Evolutionary conservation across 2,888 invertebrate species (phyloP).

Genomic region (Drosophila barbarae): DNA sequence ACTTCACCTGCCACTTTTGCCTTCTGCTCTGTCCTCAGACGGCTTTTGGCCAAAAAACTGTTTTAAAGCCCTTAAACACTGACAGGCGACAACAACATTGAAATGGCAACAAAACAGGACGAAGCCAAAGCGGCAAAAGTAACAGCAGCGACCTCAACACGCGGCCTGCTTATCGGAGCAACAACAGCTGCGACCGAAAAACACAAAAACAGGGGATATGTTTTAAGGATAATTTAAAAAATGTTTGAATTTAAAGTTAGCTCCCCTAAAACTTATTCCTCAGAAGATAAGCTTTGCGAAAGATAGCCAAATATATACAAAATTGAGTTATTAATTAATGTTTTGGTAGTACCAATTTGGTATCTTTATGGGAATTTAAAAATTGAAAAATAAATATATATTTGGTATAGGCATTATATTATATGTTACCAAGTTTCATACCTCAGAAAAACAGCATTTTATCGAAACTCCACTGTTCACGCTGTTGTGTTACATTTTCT

Average conservation of each 20-base stretch:
- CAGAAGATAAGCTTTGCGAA: too few relatives aligned
- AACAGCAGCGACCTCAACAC: conserved; percentile 53
- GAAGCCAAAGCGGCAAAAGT: conserved; percentile 14
- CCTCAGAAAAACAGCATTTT: too few relatives aligned
- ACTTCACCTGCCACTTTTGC: conserved; percentile 55
- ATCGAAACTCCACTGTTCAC: background rate
- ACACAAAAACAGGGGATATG: conserved; percentile 15
- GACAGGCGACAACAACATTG: conserved; percentile 47
- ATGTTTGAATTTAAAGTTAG: too few relatives aligned
- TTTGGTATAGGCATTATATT: background rate
- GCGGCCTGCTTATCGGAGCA: conserved; percentile 61
- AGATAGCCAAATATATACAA: too few relatives aligned
- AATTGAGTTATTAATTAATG: too few relatives aligned
- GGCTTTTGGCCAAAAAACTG: conserved; percentile 38
- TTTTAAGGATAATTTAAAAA: too few relatives aligned
- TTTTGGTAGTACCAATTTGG: too few relatives aligned
- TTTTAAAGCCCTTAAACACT: conserved; percentile 41
- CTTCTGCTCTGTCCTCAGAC: conserved; percentile 45
- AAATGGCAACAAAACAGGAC: conserved; percentile 24
- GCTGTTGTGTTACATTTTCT: conserved; percentile 44
- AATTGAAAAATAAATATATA: too few relatives aligned
- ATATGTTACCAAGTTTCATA: too few relatives aligned
- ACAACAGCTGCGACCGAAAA: conserved; percentile 61
- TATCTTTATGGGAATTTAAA: too few relatives aligned
- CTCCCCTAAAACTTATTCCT: too few relatives aligned